A percentile compares a stretch with the other conserved stretches of the same genome.
Evolutionary conservation across 2,113 vertebrate species (phyloP).

Genomic region (Xiphias gladius): DNA sequence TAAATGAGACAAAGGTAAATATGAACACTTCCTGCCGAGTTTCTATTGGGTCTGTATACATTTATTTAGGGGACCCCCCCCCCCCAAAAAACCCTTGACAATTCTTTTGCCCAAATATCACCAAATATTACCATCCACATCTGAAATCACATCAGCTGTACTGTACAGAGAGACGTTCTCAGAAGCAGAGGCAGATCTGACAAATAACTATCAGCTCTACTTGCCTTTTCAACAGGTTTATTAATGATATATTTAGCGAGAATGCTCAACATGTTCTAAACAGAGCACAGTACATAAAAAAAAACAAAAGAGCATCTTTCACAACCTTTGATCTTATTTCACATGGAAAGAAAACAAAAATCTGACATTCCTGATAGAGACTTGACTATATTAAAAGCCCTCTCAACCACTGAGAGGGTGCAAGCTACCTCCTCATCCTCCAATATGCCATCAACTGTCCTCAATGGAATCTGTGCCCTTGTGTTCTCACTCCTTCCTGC

Average conservation of each 20-base stretch:
- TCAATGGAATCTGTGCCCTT: background rate
- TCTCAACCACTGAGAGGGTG: background rate
- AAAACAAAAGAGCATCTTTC: background rate
- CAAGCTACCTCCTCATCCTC: background rate
- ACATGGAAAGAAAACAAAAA: slow-evolving; percentile 22
- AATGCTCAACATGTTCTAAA: slow-evolving; percentile 17
- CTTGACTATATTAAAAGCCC: slow-evolving; percentile 14
- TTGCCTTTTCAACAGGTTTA: background rate
- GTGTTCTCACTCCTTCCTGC: slow-evolving; percentile 92
- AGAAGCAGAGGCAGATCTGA: slow-evolving; percentile 4
- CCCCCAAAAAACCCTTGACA: slow-evolving; percentile 18
- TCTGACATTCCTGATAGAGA: slow-evolving; percentile 25
- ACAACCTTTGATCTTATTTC: background rate
- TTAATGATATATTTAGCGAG: background rate
- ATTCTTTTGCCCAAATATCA: slow-evolving; percentile 10
- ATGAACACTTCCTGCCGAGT: slow-evolving; percentile 27
- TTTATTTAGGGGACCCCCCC: too few relatives aligned
- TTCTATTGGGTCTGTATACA: slow-evolving; percentile 14
- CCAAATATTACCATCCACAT: slow-evolving; percentile 1
- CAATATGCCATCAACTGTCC: background rate
- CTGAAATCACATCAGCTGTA: background rate
- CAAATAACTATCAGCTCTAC: background rate
- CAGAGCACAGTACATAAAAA: background rate
- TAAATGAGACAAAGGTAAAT: slow-evolving; percentile 11
- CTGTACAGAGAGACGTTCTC: slow-evolving; percentile 5